Conservation (phyloP, 2,888 invertebrate genomes). For the Lycophotia porphyrea region DNA sequence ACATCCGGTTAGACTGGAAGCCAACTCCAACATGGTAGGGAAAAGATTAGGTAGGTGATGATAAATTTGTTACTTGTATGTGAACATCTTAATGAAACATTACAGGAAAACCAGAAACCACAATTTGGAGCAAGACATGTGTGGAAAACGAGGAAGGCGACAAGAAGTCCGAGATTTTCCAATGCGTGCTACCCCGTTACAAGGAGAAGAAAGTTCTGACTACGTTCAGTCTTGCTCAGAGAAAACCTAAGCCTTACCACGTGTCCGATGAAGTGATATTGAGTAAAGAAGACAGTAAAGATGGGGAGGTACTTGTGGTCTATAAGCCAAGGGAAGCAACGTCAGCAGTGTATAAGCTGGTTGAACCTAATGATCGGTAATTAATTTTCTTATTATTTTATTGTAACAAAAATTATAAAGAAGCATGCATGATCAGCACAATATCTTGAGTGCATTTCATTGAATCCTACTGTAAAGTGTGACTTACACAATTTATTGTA, state of each 20-base stretch:
- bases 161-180: conserved; percentile 80
- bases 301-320: conserved; percentile 78
- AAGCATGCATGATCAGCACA: neutral
- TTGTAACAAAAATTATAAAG: neutral
- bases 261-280: conserved; percentile 72
- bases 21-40: too few species aligned
- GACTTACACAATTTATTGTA: too few species aligned
- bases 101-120: conserved; percentile 76
- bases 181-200: conserved; percentile 81
- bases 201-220: conserved; percentile 78
- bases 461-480: too few species aligned
- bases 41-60: too few species aligned
- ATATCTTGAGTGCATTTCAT: too few species aligned
- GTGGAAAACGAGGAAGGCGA: conserved; percentile 76
- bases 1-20: too few species aligned
- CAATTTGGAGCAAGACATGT: conserved; percentile 80
- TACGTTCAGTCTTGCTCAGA: conserved; percentile 59
- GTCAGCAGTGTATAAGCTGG: conserved; percentile 79
- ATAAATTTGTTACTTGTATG: neutral
- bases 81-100: conserved; percentile 3
- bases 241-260: conserved; percentile 58
- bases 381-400: neutral
- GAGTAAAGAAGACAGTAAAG: conserved; percentile 76
- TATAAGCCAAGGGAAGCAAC: conserved; percentile 79
- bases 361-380: conserved; percentile 63